Conservation (phyloP, 2,797 vertebrate genomes). For the Phalanger gymnotis region DNA sequence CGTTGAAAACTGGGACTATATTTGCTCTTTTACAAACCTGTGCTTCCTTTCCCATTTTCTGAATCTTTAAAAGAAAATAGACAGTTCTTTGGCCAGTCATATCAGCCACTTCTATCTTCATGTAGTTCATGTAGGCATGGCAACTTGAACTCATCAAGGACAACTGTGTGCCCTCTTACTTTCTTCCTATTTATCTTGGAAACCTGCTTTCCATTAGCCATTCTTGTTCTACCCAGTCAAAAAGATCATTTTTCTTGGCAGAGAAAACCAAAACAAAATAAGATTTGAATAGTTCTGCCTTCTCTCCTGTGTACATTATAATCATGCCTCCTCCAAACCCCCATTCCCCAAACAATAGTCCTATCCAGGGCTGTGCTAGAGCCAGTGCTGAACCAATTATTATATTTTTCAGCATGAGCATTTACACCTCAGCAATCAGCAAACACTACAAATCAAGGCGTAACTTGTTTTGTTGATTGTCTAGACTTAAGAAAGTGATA, state of each 20-base stretch:
- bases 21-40: neutral
- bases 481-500: neutral
- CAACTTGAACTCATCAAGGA: neutral
- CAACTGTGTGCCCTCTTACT: neutral
- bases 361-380: neutral
- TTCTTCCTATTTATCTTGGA: neutral
- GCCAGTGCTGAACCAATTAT: neutral
- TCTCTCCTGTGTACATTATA: neutral
- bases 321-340: neutral
- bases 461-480: neutral
- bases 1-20: neutral
- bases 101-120: neutral
- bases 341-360: neutral
- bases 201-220: neutral
- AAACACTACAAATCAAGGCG: neutral
- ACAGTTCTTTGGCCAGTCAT: neutral
- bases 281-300: neutral
- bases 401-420: neutral
- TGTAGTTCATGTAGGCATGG: neutral
- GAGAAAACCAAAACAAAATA: neutral
- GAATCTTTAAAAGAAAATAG: neutral
- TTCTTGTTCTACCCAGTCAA: neutral
- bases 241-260: neutral
- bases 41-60: neutral
- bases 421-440: neutral